phyloP scores from a whole-genome alignment of 2,888 invertebrate species.

The Polylopha cassiicola region DNA sequence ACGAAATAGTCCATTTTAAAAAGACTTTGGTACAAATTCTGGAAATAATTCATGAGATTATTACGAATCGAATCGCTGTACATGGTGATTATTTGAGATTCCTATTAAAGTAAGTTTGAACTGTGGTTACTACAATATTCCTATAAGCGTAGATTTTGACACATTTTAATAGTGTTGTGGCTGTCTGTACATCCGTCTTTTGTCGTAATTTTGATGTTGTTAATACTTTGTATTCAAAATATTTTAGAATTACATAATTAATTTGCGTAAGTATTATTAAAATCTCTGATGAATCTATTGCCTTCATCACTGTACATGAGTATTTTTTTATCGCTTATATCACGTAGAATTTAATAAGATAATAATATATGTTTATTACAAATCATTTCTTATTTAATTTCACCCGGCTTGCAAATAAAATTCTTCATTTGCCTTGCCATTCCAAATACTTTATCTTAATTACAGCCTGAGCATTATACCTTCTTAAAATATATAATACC shows the following conservation, averaged over 20 bases:
- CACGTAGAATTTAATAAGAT: too few relatives aligned
- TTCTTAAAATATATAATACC: conserved; percentile 8
- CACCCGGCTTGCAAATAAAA: background rate
- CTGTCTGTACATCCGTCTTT: conserved; percentile 15
- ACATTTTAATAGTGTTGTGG: conserved; percentile 9
- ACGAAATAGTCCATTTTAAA: conserved; percentile 6
- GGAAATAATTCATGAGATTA: conserved; percentile 33
- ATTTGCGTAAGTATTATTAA: too few relatives aligned
- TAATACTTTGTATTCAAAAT: background rate
- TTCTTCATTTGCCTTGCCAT: conserved; percentile 7
- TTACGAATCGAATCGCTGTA: conserved; percentile 27
- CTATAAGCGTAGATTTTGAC: conserved; percentile 9
- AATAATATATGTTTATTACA: too few relatives aligned
- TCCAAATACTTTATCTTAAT: too few relatives aligned
- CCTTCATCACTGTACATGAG: too few relatives aligned
- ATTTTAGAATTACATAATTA: background rate
- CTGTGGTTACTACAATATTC: conserved; percentile 9
- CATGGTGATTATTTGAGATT: conserved; percentile 47
- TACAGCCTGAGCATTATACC: too few relatives aligned
- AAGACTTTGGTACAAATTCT: background rate
- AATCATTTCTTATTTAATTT: too few relatives aligned
- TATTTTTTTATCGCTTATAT: too few relatives aligned
- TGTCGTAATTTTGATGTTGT: conserved; percentile 4
- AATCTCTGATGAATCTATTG: too few relatives aligned
- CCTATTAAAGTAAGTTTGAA: conserved; percentile 44